These are phyloP conservation scores for Falco rusticolus DNA, from an alignment of 2,797 vertebrate genomes.

Conservation along the genomic window DNA sequence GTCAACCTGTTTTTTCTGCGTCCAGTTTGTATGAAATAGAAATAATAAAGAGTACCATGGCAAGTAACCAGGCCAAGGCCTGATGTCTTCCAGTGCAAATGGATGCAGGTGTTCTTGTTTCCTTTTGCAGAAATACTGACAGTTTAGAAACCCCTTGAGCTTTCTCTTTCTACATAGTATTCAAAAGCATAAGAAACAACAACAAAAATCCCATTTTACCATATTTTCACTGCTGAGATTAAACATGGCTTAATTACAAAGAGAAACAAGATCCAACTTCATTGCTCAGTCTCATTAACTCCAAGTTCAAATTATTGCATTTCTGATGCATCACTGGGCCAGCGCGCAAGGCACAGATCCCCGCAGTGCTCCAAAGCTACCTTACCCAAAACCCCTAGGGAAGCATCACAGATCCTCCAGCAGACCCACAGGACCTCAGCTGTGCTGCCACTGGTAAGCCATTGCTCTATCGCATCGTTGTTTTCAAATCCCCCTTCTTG, in stretches of 20 bases:
- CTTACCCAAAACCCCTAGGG: neutral
- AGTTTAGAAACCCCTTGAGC: neutral
- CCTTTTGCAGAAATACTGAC: neutral
- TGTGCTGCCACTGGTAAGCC: neutral
- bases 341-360: neutral
- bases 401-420: neutral
- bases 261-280: neutral
- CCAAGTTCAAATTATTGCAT: neutral
- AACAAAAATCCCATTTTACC: neutral
- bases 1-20: neutral
- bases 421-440: neutral
- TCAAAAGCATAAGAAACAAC: neutral
- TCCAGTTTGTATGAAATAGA: neutral
- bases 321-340: neutral
- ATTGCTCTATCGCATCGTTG: rapidly evolving
- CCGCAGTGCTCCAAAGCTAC: neutral
- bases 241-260: neutral
- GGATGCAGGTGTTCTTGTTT: neutral
- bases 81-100: neutral
- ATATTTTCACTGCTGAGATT: neutral
- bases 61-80: neutral
- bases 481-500: neutral
- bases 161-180: neutral
- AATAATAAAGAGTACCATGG: neutral
- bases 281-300: neutral